Evolutionary conservation across 64 coral and sea anemone species (phyloP), one percentile per base, ranked within the genome.

Genomic region (Orbicella faveolata): DNA sequence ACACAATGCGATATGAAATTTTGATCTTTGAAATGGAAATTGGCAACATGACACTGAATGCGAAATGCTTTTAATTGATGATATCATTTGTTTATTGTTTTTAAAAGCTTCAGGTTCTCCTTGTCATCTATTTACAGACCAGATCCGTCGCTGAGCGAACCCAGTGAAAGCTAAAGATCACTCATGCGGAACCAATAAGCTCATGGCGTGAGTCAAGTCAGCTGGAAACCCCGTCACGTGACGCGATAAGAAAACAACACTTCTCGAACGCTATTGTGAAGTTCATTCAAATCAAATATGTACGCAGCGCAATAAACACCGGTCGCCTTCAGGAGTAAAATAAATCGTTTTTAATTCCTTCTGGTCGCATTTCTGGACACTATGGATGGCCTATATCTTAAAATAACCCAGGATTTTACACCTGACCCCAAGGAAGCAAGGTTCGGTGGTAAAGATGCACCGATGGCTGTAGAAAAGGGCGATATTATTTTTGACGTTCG

Each of bases 401-500:
- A 97, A 80, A 92, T 97, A 70, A 97, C 95, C 1, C 62, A 87
- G 34, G 95, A 97, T 63, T 94, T 89, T 76, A 79, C 90, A 0
- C 95, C 95, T 34, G 90, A 41, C 25, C 73, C 87, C 9, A 88
- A 87, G 10, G 87, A 89, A 26, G 64, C 82, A 21, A 93, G 84
- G 4, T 90, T 93, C 34, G 92, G 92, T 59, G 83, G 89, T 4
- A 97, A 97, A 97, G 92, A 97, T 15, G 79, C 91, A 23, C 83
- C 92, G 37, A 97, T 97, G 41, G 67, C 83, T 16, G 95, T 97
- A 30, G 95, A 97, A 69, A 93, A 94, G 34, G 95, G 95, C 19
- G 95, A 97, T 52, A 97, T 97, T 78, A 97, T 97, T n/a, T 97
- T 97, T 79, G 95, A 97, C 57, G 95, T 97, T 78, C 92, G 83